Conservation (phyloP, 2,888 invertebrate species). For the Latheticus oryzae region DNA sequence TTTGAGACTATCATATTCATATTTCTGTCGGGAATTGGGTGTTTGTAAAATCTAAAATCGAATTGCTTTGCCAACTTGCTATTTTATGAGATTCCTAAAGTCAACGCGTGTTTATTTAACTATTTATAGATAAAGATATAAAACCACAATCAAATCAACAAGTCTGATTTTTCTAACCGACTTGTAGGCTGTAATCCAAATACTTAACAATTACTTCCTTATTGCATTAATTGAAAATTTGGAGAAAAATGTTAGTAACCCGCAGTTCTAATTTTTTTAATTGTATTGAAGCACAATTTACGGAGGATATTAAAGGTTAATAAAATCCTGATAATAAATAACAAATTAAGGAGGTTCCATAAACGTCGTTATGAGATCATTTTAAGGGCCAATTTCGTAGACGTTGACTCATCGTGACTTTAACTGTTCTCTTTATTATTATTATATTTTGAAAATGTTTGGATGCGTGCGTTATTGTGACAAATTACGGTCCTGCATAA, state of each 20-base stretch:
- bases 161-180: conserved; percentile 13
- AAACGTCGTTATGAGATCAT: conserved; percentile 10
- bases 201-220: no score
- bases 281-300: conserved; percentile 1
- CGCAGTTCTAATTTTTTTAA: neutral
- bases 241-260: no score
- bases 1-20: conserved; percentile 14
- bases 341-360: conserved; percentile 17
- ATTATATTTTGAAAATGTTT: conserved; percentile 21
- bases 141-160: conserved; percentile 32
- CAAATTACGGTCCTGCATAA: conserved; percentile 25
- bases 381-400: conserved; percentile 23
- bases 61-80: conserved; percentile 23
- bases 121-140: conserved; percentile 28
- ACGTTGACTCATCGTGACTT: conserved; percentile 12
- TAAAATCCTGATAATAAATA: conserved; percentile 27
- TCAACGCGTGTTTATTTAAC: conserved; percentile 23
- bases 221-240: no score
- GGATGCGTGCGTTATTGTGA: conserved; percentile 8
- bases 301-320: conserved; percentile 7
- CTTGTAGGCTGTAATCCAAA: conserved; percentile 7
- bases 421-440: conserved; percentile 17
- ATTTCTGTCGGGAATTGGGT: conserved; percentile 13
- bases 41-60: conserved; percentile 25
- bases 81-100: conserved; percentile 25